These are phyloP conservation scores for Artemia sinica DNA, from an alignment of 2,888 invertebrate species.

Conservation along the genomic window DNA sequence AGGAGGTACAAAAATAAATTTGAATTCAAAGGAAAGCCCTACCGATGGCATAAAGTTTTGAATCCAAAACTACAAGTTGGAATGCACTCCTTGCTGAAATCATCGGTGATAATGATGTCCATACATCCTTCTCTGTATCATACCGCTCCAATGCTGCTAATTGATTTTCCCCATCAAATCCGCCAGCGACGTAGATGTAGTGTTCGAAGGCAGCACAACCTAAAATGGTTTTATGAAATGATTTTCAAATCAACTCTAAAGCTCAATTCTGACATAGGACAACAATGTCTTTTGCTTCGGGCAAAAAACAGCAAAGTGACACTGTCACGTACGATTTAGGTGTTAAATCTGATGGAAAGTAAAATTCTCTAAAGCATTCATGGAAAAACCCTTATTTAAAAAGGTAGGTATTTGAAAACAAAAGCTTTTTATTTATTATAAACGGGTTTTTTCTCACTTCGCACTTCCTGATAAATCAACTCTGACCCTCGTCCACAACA, in stretches of 20 bases:
- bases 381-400: no score
- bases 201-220: conserved; percentile 65
- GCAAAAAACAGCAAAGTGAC: background rate
- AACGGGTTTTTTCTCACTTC: no score
- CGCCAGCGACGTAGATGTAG: conserved; percentile 79
- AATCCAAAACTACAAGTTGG: conserved; percentile 66
- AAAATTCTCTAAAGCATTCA: no score
- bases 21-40: conserved; percentile 26
- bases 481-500: no score
- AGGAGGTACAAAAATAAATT: no score
- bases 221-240: conserved; percentile 19
- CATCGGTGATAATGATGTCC: conserved; percentile 60
- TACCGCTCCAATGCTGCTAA: conserved; percentile 67
- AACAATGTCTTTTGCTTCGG: background rate
- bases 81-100: conserved; percentile 67
- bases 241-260: background rate
- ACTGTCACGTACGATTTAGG: background rate
- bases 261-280: background rate
- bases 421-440: no score
- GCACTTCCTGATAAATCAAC: no score
- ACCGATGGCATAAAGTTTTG: conserved; percentile 77
- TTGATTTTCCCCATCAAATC: conserved; percentile 72
- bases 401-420: no score
- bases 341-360: no score
- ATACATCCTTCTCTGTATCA: conserved; percentile 60